These are phyloP conservation scores for Phoebastria nigripes DNA, from an alignment of 2,797 vertebrate species.

Conservation along the genomic window DNA sequence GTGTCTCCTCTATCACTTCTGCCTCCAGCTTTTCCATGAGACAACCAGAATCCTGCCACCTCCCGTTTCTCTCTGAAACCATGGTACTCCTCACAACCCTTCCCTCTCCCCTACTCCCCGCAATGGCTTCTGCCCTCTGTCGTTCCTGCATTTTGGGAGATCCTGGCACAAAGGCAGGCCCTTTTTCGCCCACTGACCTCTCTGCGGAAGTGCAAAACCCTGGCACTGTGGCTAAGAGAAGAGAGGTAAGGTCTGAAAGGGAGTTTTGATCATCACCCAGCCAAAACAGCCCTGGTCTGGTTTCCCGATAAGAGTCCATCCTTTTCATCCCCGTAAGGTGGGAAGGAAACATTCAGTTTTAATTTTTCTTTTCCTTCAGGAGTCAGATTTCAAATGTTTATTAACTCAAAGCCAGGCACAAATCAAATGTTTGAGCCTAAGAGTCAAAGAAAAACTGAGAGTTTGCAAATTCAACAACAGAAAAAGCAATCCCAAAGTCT, in stretches of 20 bases:
- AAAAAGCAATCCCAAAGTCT: background rate
- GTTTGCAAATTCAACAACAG: background rate
- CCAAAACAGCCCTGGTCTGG: background rate
- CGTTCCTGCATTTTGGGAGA: background rate
- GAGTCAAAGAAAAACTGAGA: background rate
- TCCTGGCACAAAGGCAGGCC: background rate
- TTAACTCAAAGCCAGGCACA: background rate
- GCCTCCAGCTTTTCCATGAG: background rate
- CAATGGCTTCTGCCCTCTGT: background rate
- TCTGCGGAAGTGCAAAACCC: background rate
- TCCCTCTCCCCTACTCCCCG: background rate
- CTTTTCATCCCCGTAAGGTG: background rate
- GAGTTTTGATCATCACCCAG: background rate
- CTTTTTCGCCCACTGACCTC: background rate
- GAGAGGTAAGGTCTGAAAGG: background rate
- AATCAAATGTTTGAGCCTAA: background rate
- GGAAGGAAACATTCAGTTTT: background rate
- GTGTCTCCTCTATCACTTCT: background rate
- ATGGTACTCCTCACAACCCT: background rate
- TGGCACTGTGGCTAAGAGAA: background rate
- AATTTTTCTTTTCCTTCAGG: background rate
- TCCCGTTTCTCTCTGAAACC: background rate
- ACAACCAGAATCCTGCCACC: background rate
- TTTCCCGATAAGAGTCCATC: background rate
- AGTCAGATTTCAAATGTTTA: background rate